Percentiles rank a stretch among this genome's conserved stretches.
phyloP scores from a whole-genome alignment of 2,888 invertebrate genomes.

The Caenorhabditis sulstoni region DNA sequence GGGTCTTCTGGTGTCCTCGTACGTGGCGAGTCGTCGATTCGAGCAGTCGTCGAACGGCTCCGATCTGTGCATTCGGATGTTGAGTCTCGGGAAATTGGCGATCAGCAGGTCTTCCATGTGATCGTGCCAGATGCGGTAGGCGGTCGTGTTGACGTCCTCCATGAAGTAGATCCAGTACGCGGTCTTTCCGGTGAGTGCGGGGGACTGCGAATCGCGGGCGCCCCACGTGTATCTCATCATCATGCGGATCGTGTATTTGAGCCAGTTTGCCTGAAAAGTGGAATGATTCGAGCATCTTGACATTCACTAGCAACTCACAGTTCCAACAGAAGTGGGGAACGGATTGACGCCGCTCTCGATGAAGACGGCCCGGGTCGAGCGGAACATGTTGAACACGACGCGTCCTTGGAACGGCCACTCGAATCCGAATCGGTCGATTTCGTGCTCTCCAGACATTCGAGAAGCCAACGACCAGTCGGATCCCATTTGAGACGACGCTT shows the following conservation, averaged over 20 bases:
- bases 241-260: conserved; percentile 26
- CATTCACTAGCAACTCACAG: not conserved
- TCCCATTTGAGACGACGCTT: conserved; percentile 1
- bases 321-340: not conserved
- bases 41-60: conserved; percentile 24
- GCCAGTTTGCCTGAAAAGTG: conserved; percentile 30
- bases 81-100: conserved; percentile 17
- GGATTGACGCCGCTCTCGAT: conserved; percentile 4
- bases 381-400: conserved; percentile 38
- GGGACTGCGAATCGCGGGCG: not conserved
- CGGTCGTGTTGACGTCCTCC: not conserved
- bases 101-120: conserved; percentile 9
- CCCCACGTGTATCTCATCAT: conserved; percentile 43
- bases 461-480: conserved; percentile 15
- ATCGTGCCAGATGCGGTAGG: conserved; percentile 10
- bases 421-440: not conserved
- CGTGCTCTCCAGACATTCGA: not conserved
- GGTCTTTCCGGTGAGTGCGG: conserved; percentile 8
- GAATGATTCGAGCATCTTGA: not conserved
- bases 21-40: conserved; percentile 1
- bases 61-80: conserved; percentile 2
- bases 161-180: conserved; percentile 34
- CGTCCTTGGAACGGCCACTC: conserved; percentile 24
- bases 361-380: conserved; percentile 6
- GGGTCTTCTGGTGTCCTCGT: not conserved